These are phyloP conservation scores for Orthosia gracilis DNA, from an alignment of 2,888 invertebrate species.

Conservation along the genomic window DNA sequence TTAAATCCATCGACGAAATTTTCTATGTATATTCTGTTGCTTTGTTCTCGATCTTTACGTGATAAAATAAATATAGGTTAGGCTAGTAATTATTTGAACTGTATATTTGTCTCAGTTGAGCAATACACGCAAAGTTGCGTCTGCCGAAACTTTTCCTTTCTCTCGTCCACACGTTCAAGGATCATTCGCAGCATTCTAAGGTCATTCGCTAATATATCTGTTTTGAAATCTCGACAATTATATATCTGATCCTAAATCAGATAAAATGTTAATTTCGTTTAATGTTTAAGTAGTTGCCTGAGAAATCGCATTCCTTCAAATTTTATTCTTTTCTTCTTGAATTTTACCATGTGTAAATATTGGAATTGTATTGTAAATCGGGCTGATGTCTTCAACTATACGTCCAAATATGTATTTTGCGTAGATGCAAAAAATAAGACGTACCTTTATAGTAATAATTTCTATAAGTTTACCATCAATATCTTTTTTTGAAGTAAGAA, in stretches of 20 bases:
- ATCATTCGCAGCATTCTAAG: constrained; percentile 24
- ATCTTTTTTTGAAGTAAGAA: no score
- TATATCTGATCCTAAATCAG: neutral
- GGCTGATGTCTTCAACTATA: no score
- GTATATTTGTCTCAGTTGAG: constrained; percentile 10
- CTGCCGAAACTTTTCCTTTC: constrained; percentile 54
- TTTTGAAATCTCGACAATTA: constrained; percentile 23
- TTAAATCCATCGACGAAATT: no score
- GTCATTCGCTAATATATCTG: constrained; percentile 23
- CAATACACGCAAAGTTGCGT: constrained; percentile 18
- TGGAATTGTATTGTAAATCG: no score
- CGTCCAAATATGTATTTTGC: no score
- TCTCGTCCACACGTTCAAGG: constrained; percentile 54
- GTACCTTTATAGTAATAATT: no score
- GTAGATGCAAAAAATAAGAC: no score
- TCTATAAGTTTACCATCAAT: no score
- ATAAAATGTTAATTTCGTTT: neutral
- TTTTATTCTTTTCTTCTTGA: no score
- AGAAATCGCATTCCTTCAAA: neutral
- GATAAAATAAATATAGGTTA: neutral
- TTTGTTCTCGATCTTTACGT: neutral
- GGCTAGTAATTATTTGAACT: neutral
- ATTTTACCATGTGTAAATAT: no score
- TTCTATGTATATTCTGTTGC: no score
- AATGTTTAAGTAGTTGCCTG: neutral